Evolutionary conservation across 2,113 vertebrate genomes (phyloP), one percentile per base, ranked within the genome.

Genomic region (Pseudolaguvia tuberculata): DNA sequence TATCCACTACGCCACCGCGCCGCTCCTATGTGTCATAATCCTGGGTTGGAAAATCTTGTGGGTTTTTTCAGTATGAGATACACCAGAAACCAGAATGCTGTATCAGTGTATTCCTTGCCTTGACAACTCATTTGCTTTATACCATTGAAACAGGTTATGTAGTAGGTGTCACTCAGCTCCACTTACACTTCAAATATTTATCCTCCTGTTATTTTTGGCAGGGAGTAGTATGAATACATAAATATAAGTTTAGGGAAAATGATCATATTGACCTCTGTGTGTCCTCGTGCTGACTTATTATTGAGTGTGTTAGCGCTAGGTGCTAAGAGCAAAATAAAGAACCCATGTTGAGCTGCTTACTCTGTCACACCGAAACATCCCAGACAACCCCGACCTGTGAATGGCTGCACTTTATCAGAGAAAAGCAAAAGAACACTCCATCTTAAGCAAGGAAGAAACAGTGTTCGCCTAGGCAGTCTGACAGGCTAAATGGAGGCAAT

Each of bases 401-500:
- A 83, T 79, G 84, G 87, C 84, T 82, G 78, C 83, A 87, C 84
- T 88, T 88, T 88, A 81, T 85, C 88, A 81, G 73, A 83, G 81
- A 86, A 85, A 88, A 89, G 84, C 86, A 85, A 83, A 88, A 78
- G 88, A 87, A 86, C 81, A 77, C 84, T 86, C 83, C 84, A 62
- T 85, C 83, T 73, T 86, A 86, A 86, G 88, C 88, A 90, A 89
- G 89, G 89, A 86, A 93, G 84, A 88, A 87, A 89, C 91, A 87
- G 88, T 89, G 88, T 85, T 87, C 82, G 85, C 83, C 85, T 81
- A 83, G 79, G 79, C 84, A 86, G 88, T 88, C 84, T 11, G 88
- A 90, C 88, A 91, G 89, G 87, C 89, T 90, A 88, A 90, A 94
- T 90, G 86, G 92, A 94, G 88, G 88, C 90, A 92, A 91, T 94